A percentile compares a stretch with the other conserved stretches of the same genome.
These are phyloP conservation scores for Vicugna pacos DNA, from an alignment of 2,113 vertebrate species.

Conservation along the genomic window DNA sequence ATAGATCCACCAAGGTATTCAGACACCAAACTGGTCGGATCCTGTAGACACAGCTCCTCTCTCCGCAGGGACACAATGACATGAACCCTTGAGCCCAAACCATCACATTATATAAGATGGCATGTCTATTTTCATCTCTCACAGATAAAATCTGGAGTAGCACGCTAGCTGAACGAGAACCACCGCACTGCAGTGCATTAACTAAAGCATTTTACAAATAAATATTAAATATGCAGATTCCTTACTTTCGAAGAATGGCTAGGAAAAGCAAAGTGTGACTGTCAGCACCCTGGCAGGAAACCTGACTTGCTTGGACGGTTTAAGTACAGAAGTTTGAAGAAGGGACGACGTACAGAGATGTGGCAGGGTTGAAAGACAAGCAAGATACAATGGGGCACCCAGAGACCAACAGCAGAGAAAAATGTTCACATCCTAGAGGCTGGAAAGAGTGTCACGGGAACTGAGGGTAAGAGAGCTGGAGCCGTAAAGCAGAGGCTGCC, in stretches of 20 bases:
- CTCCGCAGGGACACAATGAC: not conserved
- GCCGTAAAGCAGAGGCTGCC: not conserved
- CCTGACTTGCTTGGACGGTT: not conserved
- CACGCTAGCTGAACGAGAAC: not conserved
- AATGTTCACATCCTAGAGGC: not conserved
- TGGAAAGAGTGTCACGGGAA: not conserved
- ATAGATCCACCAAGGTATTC: not conserved
- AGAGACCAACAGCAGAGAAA: not conserved
- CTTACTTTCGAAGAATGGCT: constrained; percentile 13
- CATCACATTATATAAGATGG: not conserved
- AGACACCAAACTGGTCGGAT: not conserved
- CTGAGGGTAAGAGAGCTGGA: rapidly evolving
- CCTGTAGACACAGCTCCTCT: not conserved
- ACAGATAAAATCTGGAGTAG: not conserved
- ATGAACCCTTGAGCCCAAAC: not conserved
- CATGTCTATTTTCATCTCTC: not conserved
- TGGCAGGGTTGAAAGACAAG: not conserved
- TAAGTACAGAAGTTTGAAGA: not conserved
- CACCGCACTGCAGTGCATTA: not conserved
- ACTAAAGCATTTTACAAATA: not conserved
- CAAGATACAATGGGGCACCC: not conserved
- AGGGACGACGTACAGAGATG: not conserved
- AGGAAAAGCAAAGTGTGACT: not conserved
- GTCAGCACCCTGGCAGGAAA: not conserved
- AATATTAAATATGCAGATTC: not conserved